Evolutionary conservation across 2,797 vertebrate species (phyloP), one percentile per base, ranked within the genome.

Genomic region (Tokudaia muenninki): DNA sequence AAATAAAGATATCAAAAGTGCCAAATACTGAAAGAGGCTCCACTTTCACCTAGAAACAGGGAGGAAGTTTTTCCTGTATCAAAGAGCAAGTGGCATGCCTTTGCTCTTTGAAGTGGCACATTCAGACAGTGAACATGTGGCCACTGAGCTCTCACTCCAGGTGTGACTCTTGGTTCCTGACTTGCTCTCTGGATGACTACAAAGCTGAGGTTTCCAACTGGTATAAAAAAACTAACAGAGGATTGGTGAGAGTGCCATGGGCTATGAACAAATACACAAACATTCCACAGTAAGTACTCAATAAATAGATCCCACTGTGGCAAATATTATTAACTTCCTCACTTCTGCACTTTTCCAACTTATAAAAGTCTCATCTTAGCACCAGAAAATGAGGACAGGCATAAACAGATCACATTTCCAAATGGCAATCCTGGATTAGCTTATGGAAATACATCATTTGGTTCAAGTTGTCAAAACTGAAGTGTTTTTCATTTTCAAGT

Each of bases 341-440:
- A 44, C 77, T 34, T 90, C 81, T 63, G n/a, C 3, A 52, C 9
- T 24, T 31, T 55, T 34, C 52, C 17, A 63, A 57, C 31, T 74
- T 91, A 63, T 12, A 55, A 50, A 90, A 19, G 1, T 50, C 50
- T 91, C 13, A 55, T 61, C 17, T 75, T 90, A 75, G 75, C 72
- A 95, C 61, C 16, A 75, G 26, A 65, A 86, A 52, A 34, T 34
- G 50, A 74, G 47, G 24, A 57, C 6, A 9, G 26, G 41, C 47
- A 79, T 77, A 92, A 87, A 90, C 37, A 41, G 72, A 83, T 65
- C 37, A 34, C 52, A 77, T 90, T 87, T 96, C 24, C 82, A 88
- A 91, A 84, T 72, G 72, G 70, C 65, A 92, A 44, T 77, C 94
- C 89, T 59, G 10, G 44, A 87, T 92, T 86, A 24, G 41, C 14